Percentiles rank a stretch among this genome's conserved stretches.
phyloP scores from a whole-genome alignment of 1,140 invertebrate genomes.

The Chelonus insularis region DNA sequence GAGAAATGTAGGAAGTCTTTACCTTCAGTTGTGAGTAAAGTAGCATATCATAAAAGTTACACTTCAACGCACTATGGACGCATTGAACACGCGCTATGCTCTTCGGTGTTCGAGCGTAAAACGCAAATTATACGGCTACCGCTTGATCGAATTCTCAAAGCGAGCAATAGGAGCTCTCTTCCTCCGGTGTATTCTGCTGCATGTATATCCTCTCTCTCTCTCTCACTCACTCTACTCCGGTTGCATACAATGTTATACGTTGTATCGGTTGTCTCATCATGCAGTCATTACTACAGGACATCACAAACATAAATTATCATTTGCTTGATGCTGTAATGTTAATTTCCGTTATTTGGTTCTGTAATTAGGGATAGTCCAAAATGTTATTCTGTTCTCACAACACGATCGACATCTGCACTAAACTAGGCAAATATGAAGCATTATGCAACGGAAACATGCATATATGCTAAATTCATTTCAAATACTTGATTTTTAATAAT shows the following conservation, averaged over 20 bases:
- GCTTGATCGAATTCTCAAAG: constrained; percentile 30
- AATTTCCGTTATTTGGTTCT: not conserved
- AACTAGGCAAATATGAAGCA: no score
- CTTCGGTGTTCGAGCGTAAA: constrained; percentile 26
- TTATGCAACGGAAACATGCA: no score
- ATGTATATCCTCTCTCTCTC: constrained; percentile 4
- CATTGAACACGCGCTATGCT: constrained; percentile 15
- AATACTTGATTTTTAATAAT: no score
- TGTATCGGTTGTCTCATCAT: constrained; percentile 9
- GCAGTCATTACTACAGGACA: constrained; percentile 23
- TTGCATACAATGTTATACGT: not conserved
- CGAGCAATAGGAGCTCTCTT: constrained; percentile 11
- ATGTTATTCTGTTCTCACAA: no score
- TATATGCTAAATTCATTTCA: no score
- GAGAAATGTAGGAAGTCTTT: constrained; percentile 2
- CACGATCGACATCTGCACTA: no score
- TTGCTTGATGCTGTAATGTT: not conserved
- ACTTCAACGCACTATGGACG: constrained; percentile 11
- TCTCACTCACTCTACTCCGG: not conserved
- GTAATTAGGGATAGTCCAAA: no score
- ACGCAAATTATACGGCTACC: constrained; percentile 29
- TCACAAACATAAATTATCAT: constrained; percentile 10
- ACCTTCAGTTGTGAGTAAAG: constrained; percentile 2
- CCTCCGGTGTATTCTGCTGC: not conserved
- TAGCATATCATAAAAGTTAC: constrained; percentile 16